phyloP scores from a whole-genome alignment of 2,113 vertebrate genomes.

The Rhegmatorhina hoffmannsi region DNA sequence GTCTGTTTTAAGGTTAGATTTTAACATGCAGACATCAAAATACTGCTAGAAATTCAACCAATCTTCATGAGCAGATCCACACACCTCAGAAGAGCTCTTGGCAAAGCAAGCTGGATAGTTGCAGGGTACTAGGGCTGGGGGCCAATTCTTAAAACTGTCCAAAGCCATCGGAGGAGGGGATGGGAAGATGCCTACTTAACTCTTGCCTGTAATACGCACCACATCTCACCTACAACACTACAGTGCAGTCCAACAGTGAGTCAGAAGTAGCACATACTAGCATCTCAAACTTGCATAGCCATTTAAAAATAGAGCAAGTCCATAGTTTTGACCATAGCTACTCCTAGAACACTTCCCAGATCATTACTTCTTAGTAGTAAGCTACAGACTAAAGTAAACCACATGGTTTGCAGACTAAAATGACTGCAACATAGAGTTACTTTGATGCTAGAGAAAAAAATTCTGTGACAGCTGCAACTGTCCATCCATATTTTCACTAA shows the following conservation, averaged over 20 bases:
- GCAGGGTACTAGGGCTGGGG: not conserved
- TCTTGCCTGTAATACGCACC: not conserved
- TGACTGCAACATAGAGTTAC: not conserved
- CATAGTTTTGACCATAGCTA: not conserved
- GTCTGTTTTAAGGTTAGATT: not conserved
- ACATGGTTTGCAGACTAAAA: not conserved
- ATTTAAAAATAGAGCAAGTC: not conserved
- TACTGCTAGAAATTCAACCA: not conserved
- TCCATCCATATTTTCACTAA: not conserved
- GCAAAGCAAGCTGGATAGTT: not conserved
- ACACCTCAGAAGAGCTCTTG: fast-evolving
- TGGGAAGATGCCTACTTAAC: not conserved
- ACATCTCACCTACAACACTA: not conserved
- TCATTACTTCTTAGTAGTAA: not conserved
- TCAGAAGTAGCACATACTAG: not conserved
- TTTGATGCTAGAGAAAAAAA: not conserved
- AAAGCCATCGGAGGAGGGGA: not conserved
- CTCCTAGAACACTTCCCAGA: not conserved
- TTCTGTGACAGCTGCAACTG: not conserved
- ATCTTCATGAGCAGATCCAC: not conserved
- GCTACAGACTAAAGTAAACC: not conserved
- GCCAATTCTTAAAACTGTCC: not conserved
- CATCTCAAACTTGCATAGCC: not conserved
- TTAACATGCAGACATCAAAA: not conserved
- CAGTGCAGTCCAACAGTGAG: not conserved